Base-by-base conservation (phyloP, 2,113 vertebrate genomes). In the Macrotus californicus region DNA sequence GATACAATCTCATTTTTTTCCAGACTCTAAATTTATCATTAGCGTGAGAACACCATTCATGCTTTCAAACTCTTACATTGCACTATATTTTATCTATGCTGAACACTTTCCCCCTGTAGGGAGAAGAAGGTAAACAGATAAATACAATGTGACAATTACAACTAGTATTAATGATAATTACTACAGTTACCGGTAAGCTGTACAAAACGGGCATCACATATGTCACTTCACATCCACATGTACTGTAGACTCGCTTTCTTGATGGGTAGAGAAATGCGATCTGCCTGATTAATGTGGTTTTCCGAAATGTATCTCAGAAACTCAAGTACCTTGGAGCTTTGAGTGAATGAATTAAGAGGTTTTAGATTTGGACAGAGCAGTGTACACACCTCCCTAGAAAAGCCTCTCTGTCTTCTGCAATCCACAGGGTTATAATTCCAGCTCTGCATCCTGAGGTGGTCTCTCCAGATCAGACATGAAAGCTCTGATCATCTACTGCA, bases 341-440 rank as follows among this genome's bases (percentile, higher is more conserved):
- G 43, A 92, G 59, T 54, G n/a, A 88, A 96, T 54, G n/a, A 88
- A 96, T 52, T 67, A 83, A 93, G 36, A 76, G 13, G 2, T 76
- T 89, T 92, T 64, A 66, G 4, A 77, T 86, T 7, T 61, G 22
- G 14, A 46, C 2, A 61, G 7, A 48, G 34, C 11, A 77, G 43
- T 59, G n/a, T 10, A 12, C 9, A 88, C 7, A 81, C 6, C 34
- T 91, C 39, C 43, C 85, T 91, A 18, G 76, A 85, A 85, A 52
- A 48, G 2, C 5, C 5, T 76, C 31, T 97, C 43, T 91, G 34
- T 84, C 1, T 50, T 39, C 52, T 87, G 46, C 7, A 93, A 54
- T 64, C 39, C 14, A 69, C 14, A 93, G 9, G 4, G 41, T n/a
- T n/a, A 31, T 73, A n/a, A 52, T 19, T 87, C 19, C 76, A 94